A percentile compares a stretch with the other conserved stretches of the same genome.
phyloP scores from a whole-genome alignment of 2,113 vertebrate genomes.

The Leptobrachium leishanense region DNA sequence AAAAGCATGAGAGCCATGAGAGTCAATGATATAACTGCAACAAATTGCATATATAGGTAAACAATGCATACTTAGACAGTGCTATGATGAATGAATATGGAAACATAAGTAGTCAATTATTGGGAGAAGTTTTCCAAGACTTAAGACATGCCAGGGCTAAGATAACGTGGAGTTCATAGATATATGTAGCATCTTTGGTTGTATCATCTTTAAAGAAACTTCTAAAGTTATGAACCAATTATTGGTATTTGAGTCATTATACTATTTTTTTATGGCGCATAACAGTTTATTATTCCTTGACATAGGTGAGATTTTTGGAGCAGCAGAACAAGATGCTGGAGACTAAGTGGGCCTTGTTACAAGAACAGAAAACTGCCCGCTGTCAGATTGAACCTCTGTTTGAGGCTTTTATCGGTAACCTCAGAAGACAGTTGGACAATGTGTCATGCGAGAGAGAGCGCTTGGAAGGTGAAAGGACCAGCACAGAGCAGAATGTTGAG shows the following conservation, averaged over 20 bases:
- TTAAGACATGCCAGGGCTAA: too few relatives aligned
- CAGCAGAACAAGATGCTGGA: constrained; percentile 89
- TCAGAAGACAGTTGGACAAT: constrained; percentile 80
- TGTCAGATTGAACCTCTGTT: constrained; percentile 81
- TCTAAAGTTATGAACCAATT: too few relatives aligned
- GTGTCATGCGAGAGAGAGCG: constrained; percentile 80
- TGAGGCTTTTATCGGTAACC: constrained; percentile 79
- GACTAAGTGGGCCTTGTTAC: constrained; percentile 87
- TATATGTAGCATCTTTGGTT: too few relatives aligned
- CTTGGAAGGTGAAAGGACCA: constrained; percentile 85
- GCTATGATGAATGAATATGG: too few relatives aligned
- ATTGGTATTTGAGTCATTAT: background rate
- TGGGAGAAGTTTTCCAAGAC: too few relatives aligned
- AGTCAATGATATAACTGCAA: too few relatives aligned
- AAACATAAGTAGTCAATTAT: too few relatives aligned
- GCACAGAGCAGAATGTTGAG: constrained; percentile 85
- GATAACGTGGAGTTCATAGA: too few relatives aligned
- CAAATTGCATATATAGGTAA: too few relatives aligned
- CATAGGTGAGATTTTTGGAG: constrained; percentile 86
- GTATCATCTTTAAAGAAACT: too few relatives aligned
- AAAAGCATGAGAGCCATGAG: too few relatives aligned
- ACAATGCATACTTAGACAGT: too few relatives aligned
- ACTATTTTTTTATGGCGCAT: background rate
- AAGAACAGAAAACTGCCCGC: constrained; percentile 67
- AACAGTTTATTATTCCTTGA: background rate